Evolutionary conservation across 1,140 invertebrate species (phyloP).

Genomic region (Megalonaias nervosa): DNA sequence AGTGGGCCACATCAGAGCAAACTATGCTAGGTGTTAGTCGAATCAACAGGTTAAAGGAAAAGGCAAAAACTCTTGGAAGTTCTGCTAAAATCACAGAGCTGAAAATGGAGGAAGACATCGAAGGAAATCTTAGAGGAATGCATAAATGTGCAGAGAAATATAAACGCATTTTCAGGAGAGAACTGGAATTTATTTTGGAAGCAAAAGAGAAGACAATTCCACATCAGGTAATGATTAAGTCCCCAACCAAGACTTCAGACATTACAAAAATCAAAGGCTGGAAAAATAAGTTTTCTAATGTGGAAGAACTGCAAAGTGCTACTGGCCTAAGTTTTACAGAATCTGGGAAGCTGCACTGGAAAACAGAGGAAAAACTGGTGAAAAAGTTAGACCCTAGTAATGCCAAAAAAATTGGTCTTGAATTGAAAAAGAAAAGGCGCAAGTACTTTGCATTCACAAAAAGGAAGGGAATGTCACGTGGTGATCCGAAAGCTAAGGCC

Average conservation of each 20-base stretch:
- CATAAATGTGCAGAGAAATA: constrained; percentile 62
- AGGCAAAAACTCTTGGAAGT: constrained; percentile 34
- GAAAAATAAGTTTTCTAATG: constrained; percentile 54
- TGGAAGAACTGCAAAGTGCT: constrained; percentile 28
- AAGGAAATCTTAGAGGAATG: constrained; percentile 57
- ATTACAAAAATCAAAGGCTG: constrained; percentile 65
- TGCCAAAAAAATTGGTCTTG: constrained; percentile 53
- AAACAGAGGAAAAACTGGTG: constrained; percentile 49
- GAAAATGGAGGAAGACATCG: constrained; percentile 39
- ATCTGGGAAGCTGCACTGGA: constrained; percentile 57
- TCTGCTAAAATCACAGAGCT: constrained; percentile 41
- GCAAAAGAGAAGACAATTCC: constrained; percentile 31
- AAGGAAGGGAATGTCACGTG: constrained; percentile 38
- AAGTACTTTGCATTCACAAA: constrained; percentile 39
- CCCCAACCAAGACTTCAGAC: constrained; percentile 56
- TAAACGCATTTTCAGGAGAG: constrained; percentile 51
- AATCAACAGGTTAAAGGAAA: constrained; percentile 34
- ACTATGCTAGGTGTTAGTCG: constrained; percentile 18
- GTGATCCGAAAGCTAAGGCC: constrained; percentile 9
- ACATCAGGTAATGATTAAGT: constrained; percentile 13
- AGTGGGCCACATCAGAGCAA: constrained; percentile 48
- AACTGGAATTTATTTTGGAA: constrained; percentile 41
- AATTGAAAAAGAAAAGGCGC: constrained; percentile 52
- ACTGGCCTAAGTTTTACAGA: constrained; percentile 35
- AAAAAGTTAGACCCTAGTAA: constrained; percentile 51